These are phyloP conservation scores for Epizoanthus fatuus DNA, from an alignment of 92 coral and sea anemone genomes.

Conservation along the genomic window DNA sequence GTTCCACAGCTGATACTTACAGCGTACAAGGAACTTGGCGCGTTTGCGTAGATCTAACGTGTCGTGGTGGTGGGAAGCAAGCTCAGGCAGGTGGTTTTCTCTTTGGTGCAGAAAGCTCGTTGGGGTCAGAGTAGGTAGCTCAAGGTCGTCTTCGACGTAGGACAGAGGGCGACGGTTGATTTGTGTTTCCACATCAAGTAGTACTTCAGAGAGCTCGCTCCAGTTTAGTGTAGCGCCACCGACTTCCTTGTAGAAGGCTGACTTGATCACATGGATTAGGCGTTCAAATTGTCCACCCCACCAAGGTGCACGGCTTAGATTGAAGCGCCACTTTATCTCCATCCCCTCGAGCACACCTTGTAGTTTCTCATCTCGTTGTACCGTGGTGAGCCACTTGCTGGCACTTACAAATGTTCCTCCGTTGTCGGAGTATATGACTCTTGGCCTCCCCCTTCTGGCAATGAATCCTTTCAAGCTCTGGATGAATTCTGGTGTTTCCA, in stretches of 20 bases:
- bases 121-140: conserved; percentile 38
- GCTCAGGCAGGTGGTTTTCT: conserved; percentile 21
- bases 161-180: conserved; percentile 24
- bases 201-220: conserved; percentile 32
- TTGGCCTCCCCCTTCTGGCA: conserved; percentile 48
- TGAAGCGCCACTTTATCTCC: conserved; percentile 31
- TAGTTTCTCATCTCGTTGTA: conserved; percentile 38
- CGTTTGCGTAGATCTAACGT: conserved; percentile 23
- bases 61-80: not conserved
- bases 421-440: conserved; percentile 41
- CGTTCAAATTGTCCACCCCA: conserved; percentile 55
- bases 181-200: conserved; percentile 38
- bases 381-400: conserved; percentile 36
- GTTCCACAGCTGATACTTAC: conserved; percentile 48
- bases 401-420: conserved; percentile 40
- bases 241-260: conserved; percentile 17
- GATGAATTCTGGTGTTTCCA: conserved; percentile 48
- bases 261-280: conserved; percentile 30
- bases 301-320: conserved; percentile 35
- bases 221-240: conserved; percentile 34
- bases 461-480: conserved; percentile 40
- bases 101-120: conserved; percentile 26
- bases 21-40: conserved; percentile 20
- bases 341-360: conserved; percentile 26
- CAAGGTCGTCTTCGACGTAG: conserved; percentile 19